Percentiles rank a stretch among this genome's conserved stretches.
These are phyloP conservation scores for Chaetura pelagica DNA, from an alignment of 2,113 vertebrate genomes.

Conservation along the genomic window DNA sequence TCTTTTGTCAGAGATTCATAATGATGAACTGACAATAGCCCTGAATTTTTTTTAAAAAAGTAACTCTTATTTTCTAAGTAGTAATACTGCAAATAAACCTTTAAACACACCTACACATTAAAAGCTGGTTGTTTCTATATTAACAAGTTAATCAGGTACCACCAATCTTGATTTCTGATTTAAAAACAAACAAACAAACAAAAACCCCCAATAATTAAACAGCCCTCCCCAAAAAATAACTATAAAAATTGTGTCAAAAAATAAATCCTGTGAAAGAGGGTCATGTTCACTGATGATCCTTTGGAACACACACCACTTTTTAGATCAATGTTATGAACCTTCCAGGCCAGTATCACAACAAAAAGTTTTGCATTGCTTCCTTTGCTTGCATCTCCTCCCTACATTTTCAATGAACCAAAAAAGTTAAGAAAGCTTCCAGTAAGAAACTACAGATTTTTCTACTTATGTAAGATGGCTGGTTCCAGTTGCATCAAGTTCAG, in stretches of 20 bases:
- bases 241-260: too few relatives aligned
- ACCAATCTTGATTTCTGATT: not conserved
- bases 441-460: not conserved
- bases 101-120: not conserved
- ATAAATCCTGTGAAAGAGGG: not conserved
- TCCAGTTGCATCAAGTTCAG: conserved; percentile 40
- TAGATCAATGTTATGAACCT: not conserved
- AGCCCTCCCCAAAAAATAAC: too few relatives aligned
- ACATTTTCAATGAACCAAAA: not conserved
- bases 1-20: not conserved
- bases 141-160: not conserved
- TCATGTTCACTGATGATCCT: not conserved
- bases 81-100: not conserved
- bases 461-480: not conserved
- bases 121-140: not conserved
- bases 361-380: not conserved
- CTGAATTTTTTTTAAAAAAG: not conserved
- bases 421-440: not conserved
- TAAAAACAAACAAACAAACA: not conserved
- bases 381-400: not conserved
- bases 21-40: not conserved
- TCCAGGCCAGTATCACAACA: not conserved
- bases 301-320: not conserved
- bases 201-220: not conserved
- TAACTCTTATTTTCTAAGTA: not conserved